These are phyloP conservation scores for Plebejus melissa DNA, from an alignment of 2,888 invertebrate genomes.

Conservation along the genomic window DNA sequence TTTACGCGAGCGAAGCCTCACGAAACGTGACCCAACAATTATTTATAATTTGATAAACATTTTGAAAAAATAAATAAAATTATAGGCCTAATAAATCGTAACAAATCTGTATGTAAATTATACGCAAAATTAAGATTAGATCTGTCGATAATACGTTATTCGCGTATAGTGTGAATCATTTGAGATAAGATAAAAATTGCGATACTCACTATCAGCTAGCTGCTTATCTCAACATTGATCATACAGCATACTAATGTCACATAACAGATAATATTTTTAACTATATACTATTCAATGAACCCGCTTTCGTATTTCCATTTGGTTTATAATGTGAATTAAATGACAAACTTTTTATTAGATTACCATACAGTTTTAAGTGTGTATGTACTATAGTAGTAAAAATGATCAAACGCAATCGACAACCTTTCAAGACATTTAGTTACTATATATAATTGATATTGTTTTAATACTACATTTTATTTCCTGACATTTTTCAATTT, in stretches of 20 bases:
- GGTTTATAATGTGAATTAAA: background rate
- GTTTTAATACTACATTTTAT: no score
- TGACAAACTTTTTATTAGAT: no score
- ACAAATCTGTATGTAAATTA: background rate
- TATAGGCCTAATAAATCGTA: background rate
- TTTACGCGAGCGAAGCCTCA: no score
- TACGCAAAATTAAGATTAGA: background rate
- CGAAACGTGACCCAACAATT: no score
- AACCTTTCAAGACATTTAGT: no score
- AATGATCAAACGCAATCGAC: no score
- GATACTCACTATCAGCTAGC: background rate
- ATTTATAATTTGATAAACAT: background rate
- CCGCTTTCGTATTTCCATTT: background rate
- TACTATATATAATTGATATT: no score
- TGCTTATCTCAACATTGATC: background rate
- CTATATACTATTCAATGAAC: no score
- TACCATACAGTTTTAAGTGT: no score
- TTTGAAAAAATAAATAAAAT: background rate
- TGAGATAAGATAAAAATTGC: conserved; percentile 5
- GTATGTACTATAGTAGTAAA: no score
- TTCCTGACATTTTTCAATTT: no score
- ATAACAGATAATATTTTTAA: background rate
- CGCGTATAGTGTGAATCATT: background rate
- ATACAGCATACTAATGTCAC: background rate
- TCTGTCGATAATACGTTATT: background rate